A percentile compares a stretch with the other conserved stretches of the same genome.
Evolutionary conservation across 1,140 invertebrate genomes (phyloP).

Genomic region (Apis mellifera): DNA sequence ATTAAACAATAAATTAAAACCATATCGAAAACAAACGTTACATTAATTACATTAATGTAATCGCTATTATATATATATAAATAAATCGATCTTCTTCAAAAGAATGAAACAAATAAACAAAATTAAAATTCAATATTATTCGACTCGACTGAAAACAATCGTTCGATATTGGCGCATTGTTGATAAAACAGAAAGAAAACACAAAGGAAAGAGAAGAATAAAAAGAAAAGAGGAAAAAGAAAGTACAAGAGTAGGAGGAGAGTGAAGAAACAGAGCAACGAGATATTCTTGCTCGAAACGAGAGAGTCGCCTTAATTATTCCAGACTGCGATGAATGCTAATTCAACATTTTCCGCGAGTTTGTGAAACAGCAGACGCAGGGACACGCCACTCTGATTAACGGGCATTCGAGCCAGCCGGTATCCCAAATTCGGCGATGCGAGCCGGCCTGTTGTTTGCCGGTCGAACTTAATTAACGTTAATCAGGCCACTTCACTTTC

Average conservation of each 20-base stretch:
- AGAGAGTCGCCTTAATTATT: conserved; percentile 33
- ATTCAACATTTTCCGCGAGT: conserved; percentile 29
- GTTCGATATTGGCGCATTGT: not conserved
- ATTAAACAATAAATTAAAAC: too few relatives aligned
- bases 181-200: not conserved
- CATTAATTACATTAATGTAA: too few relatives aligned
- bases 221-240: not conserved
- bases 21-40: too few relatives aligned
- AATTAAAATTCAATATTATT: not conserved
- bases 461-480: conserved; percentile 50
- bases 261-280: not conserved
- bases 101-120: too few relatives aligned
- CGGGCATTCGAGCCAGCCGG: not conserved
- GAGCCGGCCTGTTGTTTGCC: conserved; percentile 16
- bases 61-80: too few relatives aligned
- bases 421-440: conserved; percentile 35
- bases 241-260: not conserved
- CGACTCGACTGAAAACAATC: not conserved
- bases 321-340: conserved; percentile 19
- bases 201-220: not conserved
- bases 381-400: conserved; percentile 26
- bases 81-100: too few relatives aligned
- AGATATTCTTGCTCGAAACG: conserved; percentile 21
- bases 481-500: conserved; percentile 35
- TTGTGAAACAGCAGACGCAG: not conserved